Conservation (phyloP, 2,113 vertebrate genomes). For the Upupa epops region DNA sequence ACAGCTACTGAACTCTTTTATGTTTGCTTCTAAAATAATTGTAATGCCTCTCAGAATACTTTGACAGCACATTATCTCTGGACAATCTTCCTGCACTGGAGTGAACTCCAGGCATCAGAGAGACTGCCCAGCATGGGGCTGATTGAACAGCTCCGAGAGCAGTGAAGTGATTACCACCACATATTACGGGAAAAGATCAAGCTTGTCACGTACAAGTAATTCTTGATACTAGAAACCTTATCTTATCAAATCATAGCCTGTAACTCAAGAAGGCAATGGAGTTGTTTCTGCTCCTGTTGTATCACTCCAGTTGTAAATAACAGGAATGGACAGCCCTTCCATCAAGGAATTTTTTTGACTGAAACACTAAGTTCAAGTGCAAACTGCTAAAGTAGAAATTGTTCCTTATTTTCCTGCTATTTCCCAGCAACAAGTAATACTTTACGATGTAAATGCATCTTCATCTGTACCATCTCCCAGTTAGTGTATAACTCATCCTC, state of each 20-base stretch:
- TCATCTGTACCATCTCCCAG: not conserved
- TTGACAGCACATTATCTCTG: not conserved
- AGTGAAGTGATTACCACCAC: not conserved
- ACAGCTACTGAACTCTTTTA: not conserved
- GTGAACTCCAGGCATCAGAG: not conserved
- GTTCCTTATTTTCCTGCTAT: not conserved
- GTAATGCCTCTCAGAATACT: not conserved
- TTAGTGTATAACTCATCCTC: not conserved
- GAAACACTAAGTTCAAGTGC: not conserved
- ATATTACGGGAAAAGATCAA: not conserved
- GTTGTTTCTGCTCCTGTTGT: not conserved
- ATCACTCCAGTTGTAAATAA: not conserved
- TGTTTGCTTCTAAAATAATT: not conserved
- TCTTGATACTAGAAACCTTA: not conserved
- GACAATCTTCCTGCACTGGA: not conserved
- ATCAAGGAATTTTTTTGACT: not conserved
- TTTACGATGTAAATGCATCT: not conserved
- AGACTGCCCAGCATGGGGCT: not conserved
- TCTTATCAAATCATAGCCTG: not conserved
- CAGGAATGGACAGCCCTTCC: not conserved
- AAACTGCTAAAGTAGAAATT: not conserved
- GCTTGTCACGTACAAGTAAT: not conserved
- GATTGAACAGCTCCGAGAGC: not conserved
- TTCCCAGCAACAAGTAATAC: not conserved
- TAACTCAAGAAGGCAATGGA: not conserved